Base-by-base conservation (phyloP, 2,113 vertebrate genomes). In the Gymnogyps californianus region DNA sequence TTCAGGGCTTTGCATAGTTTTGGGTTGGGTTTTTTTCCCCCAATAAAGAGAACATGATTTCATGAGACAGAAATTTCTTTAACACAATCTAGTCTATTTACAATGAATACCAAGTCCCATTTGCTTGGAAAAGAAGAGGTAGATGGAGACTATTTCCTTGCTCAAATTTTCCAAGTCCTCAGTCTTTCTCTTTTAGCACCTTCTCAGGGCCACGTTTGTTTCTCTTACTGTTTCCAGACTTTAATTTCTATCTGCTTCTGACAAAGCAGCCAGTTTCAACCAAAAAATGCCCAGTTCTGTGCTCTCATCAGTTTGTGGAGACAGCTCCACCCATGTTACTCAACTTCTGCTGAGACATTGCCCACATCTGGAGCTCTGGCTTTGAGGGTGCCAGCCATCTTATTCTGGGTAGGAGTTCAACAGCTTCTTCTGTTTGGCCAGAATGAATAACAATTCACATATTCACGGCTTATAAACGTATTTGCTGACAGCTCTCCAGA, bases 341-440 rank as follows among this genome's bases (percentile, higher is more conserved):
- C 77, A 95, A 7, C 8, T 13, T 78, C 34, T 95, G 55, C 47
- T 12, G 32, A 85, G 59, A 57, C 26, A n/a, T 72, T 61, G 18
- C 54, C 81, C 13, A 24, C 66, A 82, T 79, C 36, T 76, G 87
- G 36, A 82, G 4, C 32, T 89, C 40, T 91, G 80, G 15, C 21
- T 93, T 55, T 64, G 64, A 87, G 47, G 11, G 11, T 81, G 19
- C 7, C 69, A 89, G 40, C 36, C 5, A 3, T 85, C 61, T 76
- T 96, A 20, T 82, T 89, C 44, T 87, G 38, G 19, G 25, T 82
- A 89, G 58, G 26, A 91, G 4, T 49, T 95, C 49, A 79, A 25
- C 7, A 29, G 22, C 22, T 89, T 77, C 66, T 87, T 92, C 74
- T 7, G 3, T 78, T 82, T 84, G 46, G 22, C 44, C 52, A 76